Evolutionary conservation across 2,888 invertebrate genomes (phyloP).

Genomic region (Sepiola atlantica): DNA sequence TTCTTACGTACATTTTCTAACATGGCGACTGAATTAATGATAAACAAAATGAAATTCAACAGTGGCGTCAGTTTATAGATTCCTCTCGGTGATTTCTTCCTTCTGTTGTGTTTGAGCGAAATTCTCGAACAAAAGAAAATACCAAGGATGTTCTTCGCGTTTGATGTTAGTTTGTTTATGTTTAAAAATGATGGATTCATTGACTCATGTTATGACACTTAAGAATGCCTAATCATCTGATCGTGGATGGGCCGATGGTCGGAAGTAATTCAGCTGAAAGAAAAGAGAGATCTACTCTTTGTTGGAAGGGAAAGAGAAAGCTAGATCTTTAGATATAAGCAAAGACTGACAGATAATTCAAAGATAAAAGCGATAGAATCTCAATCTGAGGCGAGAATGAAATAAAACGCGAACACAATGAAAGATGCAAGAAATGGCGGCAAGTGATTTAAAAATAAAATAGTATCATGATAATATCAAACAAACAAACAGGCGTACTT

Average conservation of each 20-base stretch:
- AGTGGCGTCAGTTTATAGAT: background rate
- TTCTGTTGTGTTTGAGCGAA: background rate
- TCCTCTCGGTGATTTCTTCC: background rate
- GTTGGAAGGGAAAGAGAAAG: background rate
- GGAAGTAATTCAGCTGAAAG: background rate
- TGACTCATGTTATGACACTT: background rate
- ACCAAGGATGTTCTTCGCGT: background rate
- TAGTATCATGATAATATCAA: background rate
- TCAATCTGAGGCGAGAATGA: background rate
- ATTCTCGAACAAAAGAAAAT: background rate
- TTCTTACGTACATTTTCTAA: background rate
- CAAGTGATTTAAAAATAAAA: background rate
- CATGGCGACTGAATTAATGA: background rate
- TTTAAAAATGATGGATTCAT: background rate
- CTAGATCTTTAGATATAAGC: background rate
- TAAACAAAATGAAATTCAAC: background rate
- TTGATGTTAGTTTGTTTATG: background rate
- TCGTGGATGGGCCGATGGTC: background rate
- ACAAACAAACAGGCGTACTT: background rate
- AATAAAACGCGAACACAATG: background rate
- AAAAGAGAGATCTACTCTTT: background rate
- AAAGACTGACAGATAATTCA: background rate
- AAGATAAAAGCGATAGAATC: background rate
- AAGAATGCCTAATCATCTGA: background rate
- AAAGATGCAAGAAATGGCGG: background rate